A percentile compares a stretch with the other conserved stretches of the same genome.
These are phyloP conservation scores for Pseudorasbora parva DNA, from an alignment of 2,113 vertebrate genomes.

Conservation along the genomic window DNA sequence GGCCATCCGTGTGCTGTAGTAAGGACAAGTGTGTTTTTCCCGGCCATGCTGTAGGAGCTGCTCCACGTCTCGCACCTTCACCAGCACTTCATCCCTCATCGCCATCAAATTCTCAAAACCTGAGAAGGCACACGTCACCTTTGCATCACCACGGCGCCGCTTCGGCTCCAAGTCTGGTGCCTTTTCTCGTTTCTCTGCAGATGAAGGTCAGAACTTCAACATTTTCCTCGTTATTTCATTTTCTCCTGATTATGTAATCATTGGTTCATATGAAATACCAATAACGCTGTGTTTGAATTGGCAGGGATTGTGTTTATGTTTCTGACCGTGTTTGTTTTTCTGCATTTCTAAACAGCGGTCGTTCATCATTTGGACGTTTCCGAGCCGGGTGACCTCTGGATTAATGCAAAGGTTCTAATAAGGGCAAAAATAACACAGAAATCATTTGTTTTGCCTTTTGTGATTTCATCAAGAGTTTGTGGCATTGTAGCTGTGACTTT, in stretches of 20 bases:
- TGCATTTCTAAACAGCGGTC: conserved; percentile 95
- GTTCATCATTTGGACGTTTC: conserved; percentile 88
- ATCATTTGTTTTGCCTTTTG: background rate
- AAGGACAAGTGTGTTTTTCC: conserved; percentile 85
- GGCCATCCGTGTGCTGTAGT: conserved; percentile 87
- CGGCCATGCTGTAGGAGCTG: conserved; percentile 84
- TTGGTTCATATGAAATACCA: background rate
- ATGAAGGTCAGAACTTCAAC: background rate
- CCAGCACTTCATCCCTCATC: conserved; percentile 84
- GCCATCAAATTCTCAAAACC: conserved; percentile 82
- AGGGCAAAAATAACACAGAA: background rate
- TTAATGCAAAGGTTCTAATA: conserved; percentile 91
- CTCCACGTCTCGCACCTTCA: conserved; percentile 88
- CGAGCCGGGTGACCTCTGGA: conserved; percentile 83
- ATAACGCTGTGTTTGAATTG: background rate
- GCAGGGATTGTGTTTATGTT: background rate
- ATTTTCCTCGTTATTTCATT: background rate
- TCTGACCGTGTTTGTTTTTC: conserved; percentile 86
- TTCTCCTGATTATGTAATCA: background rate
- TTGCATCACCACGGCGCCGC: conserved; percentile 73
- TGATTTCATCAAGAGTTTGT: too few species aligned
- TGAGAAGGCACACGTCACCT: conserved; percentile 78
- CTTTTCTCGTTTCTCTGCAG: conserved; percentile 69
- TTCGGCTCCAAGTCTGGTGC: conserved; percentile 73
- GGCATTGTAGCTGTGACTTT: background rate